Conservation (phyloP, 2,797 vertebrate species). For the Rhyacichthys aspro region DNA sequence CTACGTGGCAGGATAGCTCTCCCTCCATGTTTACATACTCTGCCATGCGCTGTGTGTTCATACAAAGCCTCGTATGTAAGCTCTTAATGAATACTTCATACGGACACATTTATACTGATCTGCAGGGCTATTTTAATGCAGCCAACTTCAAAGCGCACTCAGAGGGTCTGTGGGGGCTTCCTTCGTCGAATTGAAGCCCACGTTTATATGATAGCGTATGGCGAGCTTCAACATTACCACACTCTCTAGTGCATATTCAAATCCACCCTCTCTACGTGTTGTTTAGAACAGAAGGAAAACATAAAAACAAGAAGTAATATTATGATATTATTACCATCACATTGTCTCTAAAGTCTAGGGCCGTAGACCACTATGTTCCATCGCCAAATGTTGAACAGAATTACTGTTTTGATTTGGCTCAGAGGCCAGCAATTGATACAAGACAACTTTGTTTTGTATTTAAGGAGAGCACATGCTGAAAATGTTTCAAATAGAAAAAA, state of each 20-base stretch:
- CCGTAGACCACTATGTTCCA: no score
- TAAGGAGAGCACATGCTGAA: no score
- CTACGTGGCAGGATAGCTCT: slow-evolving; percentile 11
- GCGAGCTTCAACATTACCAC: slow-evolving; percentile 34
- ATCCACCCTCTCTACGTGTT: slow-evolving; percentile 24
- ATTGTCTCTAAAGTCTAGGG: no score
- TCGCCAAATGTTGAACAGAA: no score
- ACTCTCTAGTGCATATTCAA: slow-evolving; percentile 37
- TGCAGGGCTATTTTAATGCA: slow-evolving; percentile 53
- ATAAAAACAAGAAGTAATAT: no score
- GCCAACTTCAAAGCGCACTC: slow-evolving; percentile 58
- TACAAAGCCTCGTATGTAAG: slow-evolving; percentile 21
- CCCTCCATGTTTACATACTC: slow-evolving; percentile 22
- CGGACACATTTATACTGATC: slow-evolving; percentile 47
- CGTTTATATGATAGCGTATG: slow-evolving; percentile 31
- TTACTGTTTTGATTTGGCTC: no score
- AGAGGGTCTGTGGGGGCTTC: slow-evolving; percentile 46
- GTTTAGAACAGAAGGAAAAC: slow-evolving; percentile 32
- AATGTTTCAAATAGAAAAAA: no score
- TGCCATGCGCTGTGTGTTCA: slow-evolving; percentile 2
- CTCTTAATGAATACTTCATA: slow-evolving; percentile 44
- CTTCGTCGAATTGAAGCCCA: slow-evolving; percentile 32
- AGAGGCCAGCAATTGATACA: no score
- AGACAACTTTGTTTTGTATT: no score
- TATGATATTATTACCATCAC: no score